Evolutionary conservation across 2,888 invertebrate genomes (phyloP).

Genomic region (Scotopteryx bipunctaria): DNA sequence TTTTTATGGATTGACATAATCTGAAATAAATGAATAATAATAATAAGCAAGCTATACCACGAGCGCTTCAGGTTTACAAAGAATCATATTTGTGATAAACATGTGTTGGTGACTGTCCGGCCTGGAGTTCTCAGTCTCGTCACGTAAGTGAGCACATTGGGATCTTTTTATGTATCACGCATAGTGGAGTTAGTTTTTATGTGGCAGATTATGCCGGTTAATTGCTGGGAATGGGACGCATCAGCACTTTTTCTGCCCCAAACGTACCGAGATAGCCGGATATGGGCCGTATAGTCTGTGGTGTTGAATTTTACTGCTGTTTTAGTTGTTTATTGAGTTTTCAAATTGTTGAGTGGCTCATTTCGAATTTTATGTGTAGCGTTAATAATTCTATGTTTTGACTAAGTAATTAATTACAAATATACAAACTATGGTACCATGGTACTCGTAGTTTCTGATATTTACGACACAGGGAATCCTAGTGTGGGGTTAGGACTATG

Average conservation of each 20-base stretch:
- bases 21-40: too few species aligned
- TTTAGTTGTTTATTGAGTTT: constrained; percentile 10
- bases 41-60: too few species aligned
- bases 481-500: too few species aligned
- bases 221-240: constrained; percentile 38
- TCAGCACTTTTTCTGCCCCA: constrained; percentile 38
- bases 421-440: too few species aligned
- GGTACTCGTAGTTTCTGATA: too few species aligned
- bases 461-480: too few species aligned
- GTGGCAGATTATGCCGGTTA: constrained; percentile 45
- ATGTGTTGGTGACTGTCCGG: background rate
- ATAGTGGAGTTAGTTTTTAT: constrained; percentile 45
- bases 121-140: constrained; percentile 32
- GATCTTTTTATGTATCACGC: constrained; percentile 40
- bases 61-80: too few species aligned
- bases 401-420: too few species aligned
- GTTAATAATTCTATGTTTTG: constrained; percentile 8
- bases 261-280: constrained; percentile 23
- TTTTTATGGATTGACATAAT: too few species aligned
- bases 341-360: constrained; percentile 1
- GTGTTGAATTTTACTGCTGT: constrained; percentile 23
- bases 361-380: background rate
- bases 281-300: constrained; percentile 18
- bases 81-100: too few species aligned
- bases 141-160: constrained; percentile 35